Percentiles rank a stretch among this genome's conserved stretches.
phyloP scores from a whole-genome alignment of 2,888 invertebrate genomes.

The Electrophaes corylata region DNA sequence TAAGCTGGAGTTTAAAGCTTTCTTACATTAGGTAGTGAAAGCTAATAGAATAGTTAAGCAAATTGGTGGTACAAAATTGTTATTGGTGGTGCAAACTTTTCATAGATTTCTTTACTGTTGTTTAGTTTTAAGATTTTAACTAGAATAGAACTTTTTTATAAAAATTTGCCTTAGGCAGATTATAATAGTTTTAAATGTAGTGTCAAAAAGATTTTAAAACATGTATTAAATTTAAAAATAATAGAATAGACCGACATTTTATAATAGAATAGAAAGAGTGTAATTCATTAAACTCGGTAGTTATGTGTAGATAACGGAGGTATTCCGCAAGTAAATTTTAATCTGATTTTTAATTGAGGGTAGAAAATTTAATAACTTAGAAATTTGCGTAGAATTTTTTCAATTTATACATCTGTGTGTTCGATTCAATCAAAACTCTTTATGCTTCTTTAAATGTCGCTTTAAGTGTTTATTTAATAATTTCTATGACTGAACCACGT shows the following conservation, averaged over 20 bases:
- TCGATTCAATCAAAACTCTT: slow-evolving; percentile 57
- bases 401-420: slow-evolving; percentile 58
- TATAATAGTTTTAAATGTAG: slow-evolving; percentile 42
- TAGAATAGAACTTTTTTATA: slow-evolving; percentile 52
- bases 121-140: slow-evolving; percentile 66
- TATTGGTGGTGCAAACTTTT: slow-evolving; percentile 83
- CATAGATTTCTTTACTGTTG: slow-evolving; percentile 58
- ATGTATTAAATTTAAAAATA: slow-evolving; percentile 43
- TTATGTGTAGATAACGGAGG: slow-evolving; percentile 67
- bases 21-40: slow-evolving; percentile 57
- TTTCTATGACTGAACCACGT: slow-evolving; percentile 78
- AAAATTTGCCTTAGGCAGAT: slow-evolving; percentile 68
- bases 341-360: slow-evolving; percentile 59
- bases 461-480: slow-evolving; percentile 65
- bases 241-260: slow-evolving; percentile 54
- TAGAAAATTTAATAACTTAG: slow-evolving; percentile 58
- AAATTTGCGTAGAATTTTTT: slow-evolving; percentile 62
- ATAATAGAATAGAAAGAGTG: slow-evolving; percentile 65
- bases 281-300: slow-evolving; percentile 59
- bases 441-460: slow-evolving; percentile 75
- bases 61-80: slow-evolving; percentile 66
- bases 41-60: slow-evolving; percentile 57
- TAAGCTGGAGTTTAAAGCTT: slow-evolving; percentile 36
- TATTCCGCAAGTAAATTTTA: slow-evolving; percentile 58
- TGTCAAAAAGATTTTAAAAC: slow-evolving; percentile 43